These are phyloP conservation scores for Gallinago solitaria DNA, from an alignment of 2,797 vertebrate species.

Conservation along the genomic window DNA sequence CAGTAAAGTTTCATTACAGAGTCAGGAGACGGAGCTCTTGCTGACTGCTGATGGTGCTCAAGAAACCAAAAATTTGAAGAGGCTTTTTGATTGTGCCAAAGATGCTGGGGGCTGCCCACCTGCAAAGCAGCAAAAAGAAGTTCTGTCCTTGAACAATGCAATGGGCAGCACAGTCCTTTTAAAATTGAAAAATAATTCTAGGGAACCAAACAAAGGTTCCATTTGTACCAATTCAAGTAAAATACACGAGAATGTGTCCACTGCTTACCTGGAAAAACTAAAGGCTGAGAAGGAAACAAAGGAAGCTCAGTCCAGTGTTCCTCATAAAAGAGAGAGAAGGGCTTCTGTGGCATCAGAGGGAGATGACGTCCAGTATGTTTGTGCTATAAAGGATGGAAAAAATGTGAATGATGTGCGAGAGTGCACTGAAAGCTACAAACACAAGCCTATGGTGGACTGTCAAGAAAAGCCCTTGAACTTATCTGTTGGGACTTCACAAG, in stretches of 20 bases:
- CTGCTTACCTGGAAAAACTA: slow-evolving; percentile 32
- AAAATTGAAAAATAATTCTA: slow-evolving; percentile 64
- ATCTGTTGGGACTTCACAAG: slow-evolving; percentile 78
- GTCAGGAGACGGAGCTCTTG: slow-evolving; percentile 60
- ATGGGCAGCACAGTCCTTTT: slow-evolving; percentile 44
- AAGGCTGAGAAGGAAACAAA: slow-evolving; percentile 63
- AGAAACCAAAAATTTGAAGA: slow-evolving; percentile 75
- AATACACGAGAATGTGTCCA: neutral
- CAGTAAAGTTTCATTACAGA: slow-evolving; percentile 69
- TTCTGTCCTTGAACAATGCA: slow-evolving; percentile 66
- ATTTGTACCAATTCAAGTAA: slow-evolving; percentile 7
- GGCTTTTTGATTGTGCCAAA: slow-evolving; percentile 75
- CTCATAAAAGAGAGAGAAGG: slow-evolving; percentile 51
- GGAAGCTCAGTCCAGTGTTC: slow-evolving; percentile 53
- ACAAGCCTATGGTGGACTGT: neutral
- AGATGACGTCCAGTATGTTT: slow-evolving; percentile 46
- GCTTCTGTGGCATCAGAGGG: slow-evolving; percentile 53
- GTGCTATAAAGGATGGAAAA: slow-evolving; percentile 46
- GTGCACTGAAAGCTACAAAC: neutral
- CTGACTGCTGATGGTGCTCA: slow-evolving; percentile 60
- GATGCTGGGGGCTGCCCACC: slow-evolving; percentile 70
- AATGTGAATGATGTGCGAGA: neutral
- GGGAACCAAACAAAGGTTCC: slow-evolving; percentile 57
- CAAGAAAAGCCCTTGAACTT: slow-evolving; percentile 87
- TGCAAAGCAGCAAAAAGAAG: slow-evolving; percentile 76